Base-by-base conservation (phyloP, 2,113 vertebrate genomes). In the Entomyzon cyanotis region DNA sequence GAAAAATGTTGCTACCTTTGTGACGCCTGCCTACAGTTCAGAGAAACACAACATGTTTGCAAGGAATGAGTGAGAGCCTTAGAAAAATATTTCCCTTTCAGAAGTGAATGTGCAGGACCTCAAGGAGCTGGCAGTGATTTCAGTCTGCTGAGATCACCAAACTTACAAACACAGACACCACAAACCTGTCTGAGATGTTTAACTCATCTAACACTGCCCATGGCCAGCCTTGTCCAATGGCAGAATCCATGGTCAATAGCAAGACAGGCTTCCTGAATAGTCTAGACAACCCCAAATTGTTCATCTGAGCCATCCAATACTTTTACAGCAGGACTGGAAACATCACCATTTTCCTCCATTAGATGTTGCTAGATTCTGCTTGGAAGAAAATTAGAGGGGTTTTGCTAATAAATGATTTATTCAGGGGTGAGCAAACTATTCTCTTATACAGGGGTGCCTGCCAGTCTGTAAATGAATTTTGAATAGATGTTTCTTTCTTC, bases 371-470 rank as follows among this genome's bases (percentile, higher is more conserved):
- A 85, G 64, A 67, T 59, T 70, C 42, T 86, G 23, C 68, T 86
- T 84, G 52, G 24, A 80, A 63, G 75, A 88, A 90, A 93, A 94
- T 64, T 63, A 86, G 82, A 92, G 39, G 25, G 5, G 0, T 63
- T 95, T 90, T 92, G 52, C 76, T 78, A 81, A 70, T 63, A 84
- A 87, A 93, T 74, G 10, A 60, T 81, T 88, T 95, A 84, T 90
- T 96, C 56, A 60, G 56, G 11, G 14, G 71, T 60, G 60, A 84
- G 27, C 30, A 78, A 92, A 74, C 47, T 70, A 21, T 86, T 88
- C 31, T 94, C 41, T 78, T 70, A 55, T 12, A 67, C 47, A 71
- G 0, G 1, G 27, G 35, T 83, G 49, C 46, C 67, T 90, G 81
- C 37, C 46, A 82, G 30, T 35, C 39, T 81, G 33, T 58, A 74